These are phyloP conservation scores for Archips crataeganus DNA, from an alignment of 2,888 invertebrate species.

Conservation along the genomic window DNA sequence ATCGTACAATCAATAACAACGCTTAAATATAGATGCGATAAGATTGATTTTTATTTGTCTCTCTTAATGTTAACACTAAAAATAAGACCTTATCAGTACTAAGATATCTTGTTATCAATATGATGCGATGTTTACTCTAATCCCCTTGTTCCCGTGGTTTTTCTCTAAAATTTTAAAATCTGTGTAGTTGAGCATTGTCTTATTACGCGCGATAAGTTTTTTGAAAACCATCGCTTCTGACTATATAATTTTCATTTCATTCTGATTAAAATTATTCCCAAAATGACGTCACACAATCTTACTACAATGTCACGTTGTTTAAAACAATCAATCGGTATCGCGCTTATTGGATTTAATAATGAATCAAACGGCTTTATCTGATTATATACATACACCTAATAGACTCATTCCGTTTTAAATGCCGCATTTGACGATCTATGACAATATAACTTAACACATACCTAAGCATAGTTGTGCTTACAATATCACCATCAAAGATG, in stretches of 20 bases:
- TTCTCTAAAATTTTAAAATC: constrained; percentile 13
- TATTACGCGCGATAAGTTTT: constrained; percentile 6
- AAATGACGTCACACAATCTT: constrained; percentile 27
- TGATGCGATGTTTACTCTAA: constrained; percentile 28
- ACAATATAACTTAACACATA: too few species aligned
- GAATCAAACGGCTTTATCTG: background rate
- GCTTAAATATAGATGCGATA: background rate
- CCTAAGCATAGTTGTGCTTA: too few species aligned
- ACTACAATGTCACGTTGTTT: constrained; percentile 1
- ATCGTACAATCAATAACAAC: background rate
- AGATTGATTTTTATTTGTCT: background rate
- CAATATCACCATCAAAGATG: too few species aligned
- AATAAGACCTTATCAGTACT: constrained; percentile 12
- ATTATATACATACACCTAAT: background rate
- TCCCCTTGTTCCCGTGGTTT: constrained; percentile 41
- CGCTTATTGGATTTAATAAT: background rate
- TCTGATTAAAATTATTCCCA: background rate
- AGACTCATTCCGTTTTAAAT: too few species aligned
- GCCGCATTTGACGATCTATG: too few species aligned
- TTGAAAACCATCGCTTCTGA: constrained; percentile 15
- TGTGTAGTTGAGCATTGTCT: background rate
- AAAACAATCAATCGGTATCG: background rate
- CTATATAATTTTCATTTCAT: constrained; percentile 5
- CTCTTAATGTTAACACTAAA: background rate
- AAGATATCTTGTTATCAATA: constrained; percentile 16